phyloP scores from a whole-genome alignment of 35 echinoderm and acorn worm species.

The Ophiothrix spiculata region DNA sequence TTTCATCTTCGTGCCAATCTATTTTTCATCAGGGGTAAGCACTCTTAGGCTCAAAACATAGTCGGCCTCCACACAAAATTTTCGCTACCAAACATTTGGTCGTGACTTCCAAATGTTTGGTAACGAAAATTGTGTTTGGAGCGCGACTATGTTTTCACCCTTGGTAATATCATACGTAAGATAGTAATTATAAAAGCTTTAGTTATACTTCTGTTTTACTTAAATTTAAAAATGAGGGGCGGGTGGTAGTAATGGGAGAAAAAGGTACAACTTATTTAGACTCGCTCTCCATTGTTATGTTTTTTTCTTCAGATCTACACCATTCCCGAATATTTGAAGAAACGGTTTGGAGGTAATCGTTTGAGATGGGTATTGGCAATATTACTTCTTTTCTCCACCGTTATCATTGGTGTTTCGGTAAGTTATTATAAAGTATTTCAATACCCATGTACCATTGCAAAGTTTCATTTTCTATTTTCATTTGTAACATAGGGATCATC shows the following conservation, averaged over 20 bases:
- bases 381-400: conserved; percentile 50
- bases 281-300: not conserved
- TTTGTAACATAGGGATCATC: too few species aligned
- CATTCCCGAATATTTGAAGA: conserved; percentile 84
- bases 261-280: too few species aligned
- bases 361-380: conserved; percentile 62
- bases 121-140: too few species aligned
- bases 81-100: too few species aligned
- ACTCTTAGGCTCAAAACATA: too few species aligned
- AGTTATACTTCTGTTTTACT: not conserved
- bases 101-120: too few species aligned
- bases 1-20: conserved; percentile 88
- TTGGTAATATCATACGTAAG: too few species aligned
- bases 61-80: too few species aligned
- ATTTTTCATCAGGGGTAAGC: conserved; percentile 85
- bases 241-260: too few species aligned
- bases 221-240: not conserved
- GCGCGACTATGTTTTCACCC: too few species aligned
- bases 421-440: conserved; percentile 5
- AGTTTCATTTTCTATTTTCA: too few species aligned
- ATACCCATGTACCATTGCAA: too few species aligned
- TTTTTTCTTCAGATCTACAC: conserved; percentile 60
- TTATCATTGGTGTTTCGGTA: conserved; percentile 70
- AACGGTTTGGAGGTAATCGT: conserved; percentile 78
- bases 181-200: not conserved